Percentiles rank a stretch among this genome's conserved stretches.
Conservation (phyloP, 2,797 vertebrate genomes). For the Agapornis canus region DNA sequence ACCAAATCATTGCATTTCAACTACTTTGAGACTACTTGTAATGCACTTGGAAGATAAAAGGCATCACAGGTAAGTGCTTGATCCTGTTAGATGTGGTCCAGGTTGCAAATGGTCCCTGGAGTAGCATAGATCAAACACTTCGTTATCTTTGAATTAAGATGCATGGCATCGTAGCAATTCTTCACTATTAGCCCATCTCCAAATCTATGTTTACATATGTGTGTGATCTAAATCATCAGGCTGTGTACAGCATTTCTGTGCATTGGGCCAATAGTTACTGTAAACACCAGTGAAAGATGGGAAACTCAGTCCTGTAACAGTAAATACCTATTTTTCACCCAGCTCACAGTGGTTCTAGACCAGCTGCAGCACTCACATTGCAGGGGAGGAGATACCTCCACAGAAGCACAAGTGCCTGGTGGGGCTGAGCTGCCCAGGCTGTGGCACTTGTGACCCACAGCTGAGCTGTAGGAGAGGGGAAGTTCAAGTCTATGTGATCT, state of each 20-base stretch:
- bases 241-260: background rate
- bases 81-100: background rate
- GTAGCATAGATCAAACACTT: background rate
- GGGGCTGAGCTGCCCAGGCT: background rate
- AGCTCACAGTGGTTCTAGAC: background rate
- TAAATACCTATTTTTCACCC: background rate
- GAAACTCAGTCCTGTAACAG: background rate
- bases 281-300: background rate
- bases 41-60: background rate
- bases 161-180: background rate
- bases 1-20: background rate
- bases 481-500: background rate
- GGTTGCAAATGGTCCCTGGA: background rate
- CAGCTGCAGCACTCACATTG: accelerated
- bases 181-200: background rate
- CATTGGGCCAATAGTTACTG: no score
- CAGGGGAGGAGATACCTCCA: background rate
- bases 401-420: accelerated
- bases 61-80: background rate
- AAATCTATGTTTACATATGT: accelerated
- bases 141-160: background rate
- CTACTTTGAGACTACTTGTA: background rate
- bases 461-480: background rate
- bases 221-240: no score
- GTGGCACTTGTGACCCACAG: accelerated